A percentile compares a stretch with the other conserved stretches of the same genome.
Conservation (phyloP, 2,888 invertebrate genomes). For the Empis livida region DNA sequence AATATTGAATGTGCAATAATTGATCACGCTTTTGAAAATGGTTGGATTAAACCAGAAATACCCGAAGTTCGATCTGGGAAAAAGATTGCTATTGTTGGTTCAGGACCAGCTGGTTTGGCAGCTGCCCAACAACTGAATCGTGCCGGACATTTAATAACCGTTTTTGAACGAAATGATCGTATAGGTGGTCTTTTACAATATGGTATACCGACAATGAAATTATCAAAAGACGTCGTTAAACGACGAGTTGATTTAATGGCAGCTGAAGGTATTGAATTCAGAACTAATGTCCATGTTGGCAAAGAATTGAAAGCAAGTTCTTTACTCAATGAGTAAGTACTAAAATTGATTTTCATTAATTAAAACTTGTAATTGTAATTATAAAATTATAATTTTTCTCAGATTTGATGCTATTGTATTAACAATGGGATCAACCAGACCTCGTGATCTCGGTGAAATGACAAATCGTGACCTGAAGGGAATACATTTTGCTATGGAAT, state of each 20-base stretch:
- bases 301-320: conserved; percentile 72
- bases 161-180: conserved; percentile 93
- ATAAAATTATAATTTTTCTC: conserved; percentile 1
- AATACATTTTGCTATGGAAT: conserved; percentile 96
- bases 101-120: conserved; percentile 88
- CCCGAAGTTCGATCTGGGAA: conserved; percentile 66
- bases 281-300: conserved; percentile 81
- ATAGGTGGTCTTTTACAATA: conserved; percentile 91
- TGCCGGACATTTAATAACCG: conserved; percentile 91
- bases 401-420: conserved; percentile 79
- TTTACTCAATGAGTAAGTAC: conserved; percentile 42
- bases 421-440: conserved; percentile 93
- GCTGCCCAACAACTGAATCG: conserved; percentile 92
- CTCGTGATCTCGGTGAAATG: conserved; percentile 73
- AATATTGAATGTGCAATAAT: conserved; percentile 99
- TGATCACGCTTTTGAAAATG: conserved; percentile 93
- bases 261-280: conserved; percentile 82
- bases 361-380: neutral
- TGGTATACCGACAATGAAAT: conserved; percentile 98
- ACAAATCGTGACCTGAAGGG: conserved; percentile 81
- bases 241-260: conserved; percentile 74
- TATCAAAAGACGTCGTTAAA: conserved; percentile 86
- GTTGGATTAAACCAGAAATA: conserved; percentile 78
- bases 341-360: neutral
- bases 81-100: conserved; percentile 80